Percentiles rank a stretch among this genome's conserved stretches.
Evolutionary conservation across 2,888 invertebrate genomes (phyloP).

Genomic region (Chrysolina oricalcia): DNA sequence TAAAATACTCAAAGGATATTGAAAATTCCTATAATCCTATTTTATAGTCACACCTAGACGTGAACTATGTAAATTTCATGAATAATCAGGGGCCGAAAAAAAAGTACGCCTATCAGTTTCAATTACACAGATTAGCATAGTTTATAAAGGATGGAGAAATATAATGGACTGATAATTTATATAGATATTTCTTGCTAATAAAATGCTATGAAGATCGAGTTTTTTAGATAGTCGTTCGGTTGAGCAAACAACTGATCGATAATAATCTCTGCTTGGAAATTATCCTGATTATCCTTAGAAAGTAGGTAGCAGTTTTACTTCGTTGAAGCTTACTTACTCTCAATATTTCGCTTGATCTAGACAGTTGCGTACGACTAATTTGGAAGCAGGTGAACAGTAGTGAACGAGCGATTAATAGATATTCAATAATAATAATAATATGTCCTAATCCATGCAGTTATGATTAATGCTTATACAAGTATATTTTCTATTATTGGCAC

Average conservation of each 20-base stretch:
- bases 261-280: neutral
- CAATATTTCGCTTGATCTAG: neutral
- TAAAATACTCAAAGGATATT: neutral
- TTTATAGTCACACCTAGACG: neutral
- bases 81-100: neutral
- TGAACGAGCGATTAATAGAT: neutral
- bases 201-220: neutral
- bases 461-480: too few species aligned
- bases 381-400: neutral
- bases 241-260: slow-evolving; percentile 16
- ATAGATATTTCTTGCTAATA: slow-evolving; percentile 13
- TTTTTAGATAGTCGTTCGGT: neutral
- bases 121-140: slow-evolving; percentile 1
- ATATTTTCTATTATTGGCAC: too few species aligned
- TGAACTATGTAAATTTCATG: neutral
- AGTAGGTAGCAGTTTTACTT: neutral
- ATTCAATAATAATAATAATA: neutral
- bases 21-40: neutral
- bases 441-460: too few species aligned
- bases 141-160: slow-evolving; percentile 1
- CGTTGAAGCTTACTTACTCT: neutral
- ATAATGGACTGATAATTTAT: neutral
- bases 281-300: neutral
- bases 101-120: slow-evolving; percentile 7
- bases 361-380: neutral